phyloP scores from a whole-genome alignment of 2,113 vertebrate genomes.

The Marcusenius ussheri region DNA sequence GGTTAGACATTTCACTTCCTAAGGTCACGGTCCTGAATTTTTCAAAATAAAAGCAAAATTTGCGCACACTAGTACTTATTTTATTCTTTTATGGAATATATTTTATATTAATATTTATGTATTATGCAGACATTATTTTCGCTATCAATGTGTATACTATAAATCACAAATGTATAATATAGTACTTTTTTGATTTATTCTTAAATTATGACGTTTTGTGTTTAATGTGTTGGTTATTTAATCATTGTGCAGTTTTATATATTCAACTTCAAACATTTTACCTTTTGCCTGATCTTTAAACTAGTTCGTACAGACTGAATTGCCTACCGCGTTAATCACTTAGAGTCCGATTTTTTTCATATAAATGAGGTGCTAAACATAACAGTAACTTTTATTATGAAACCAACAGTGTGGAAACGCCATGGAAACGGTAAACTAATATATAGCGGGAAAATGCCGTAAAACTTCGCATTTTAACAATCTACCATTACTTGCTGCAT shows the following conservation, averaged over 20 bases:
- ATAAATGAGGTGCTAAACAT: neutral
- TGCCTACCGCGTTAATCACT: neutral
- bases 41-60: slow-evolving; percentile 5
- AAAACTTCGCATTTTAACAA: neutral
- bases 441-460: neutral
- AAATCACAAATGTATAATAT: neutral
- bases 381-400: neutral
- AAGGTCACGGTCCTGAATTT: neutral
- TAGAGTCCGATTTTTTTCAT: neutral
- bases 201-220: neutral
- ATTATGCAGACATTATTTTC: neutral
- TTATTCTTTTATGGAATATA: neutral
- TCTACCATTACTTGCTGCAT: neutral
- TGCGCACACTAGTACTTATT: neutral
- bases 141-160: neutral
- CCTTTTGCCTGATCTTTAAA: neutral
- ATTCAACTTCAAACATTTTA: neutral
- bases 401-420: neutral
- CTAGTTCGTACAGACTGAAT: neutral
- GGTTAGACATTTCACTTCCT: neutral
- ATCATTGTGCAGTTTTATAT: neutral
- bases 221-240: neutral
- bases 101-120: neutral
- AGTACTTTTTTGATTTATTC: neutral
- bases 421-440: neutral